Base-by-base conservation (phyloP, 2,797 vertebrate species). In the Eleutherodactylus coqui region DNA sequence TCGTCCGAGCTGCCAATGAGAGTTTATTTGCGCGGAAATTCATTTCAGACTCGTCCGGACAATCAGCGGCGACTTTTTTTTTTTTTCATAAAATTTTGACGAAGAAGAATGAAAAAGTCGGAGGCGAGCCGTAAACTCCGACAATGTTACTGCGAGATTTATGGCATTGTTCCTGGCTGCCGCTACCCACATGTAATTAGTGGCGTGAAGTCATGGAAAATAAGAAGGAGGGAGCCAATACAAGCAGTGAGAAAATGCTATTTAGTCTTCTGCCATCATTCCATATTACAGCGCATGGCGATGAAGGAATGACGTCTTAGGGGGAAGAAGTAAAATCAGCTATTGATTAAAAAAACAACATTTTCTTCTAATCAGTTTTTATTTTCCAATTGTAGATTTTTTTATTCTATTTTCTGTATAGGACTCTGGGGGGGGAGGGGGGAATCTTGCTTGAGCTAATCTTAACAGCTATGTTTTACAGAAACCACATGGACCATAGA, bases 141-240 rank as follows among this genome's bases (percentile, higher is more conserved):
- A 34, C 38, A 32, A 80, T 43, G 69, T 64, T 75, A 62, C 86
- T 27, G 86, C 9, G 34, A 84, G 86, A 85, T 87, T 87, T 80
- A 87, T 85, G 58, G 82, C 70, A 81, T 84, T 80, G 47, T 81
- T 87, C 58, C 86, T 85, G 77, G 82, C 82, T 81, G 77, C 70
- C 55, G 53, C 49, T 81, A 76, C 58, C 51, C 58, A 81, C 45
- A 45, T 79, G 82, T 73, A 87, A 79, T 87, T 84, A 79, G 76
- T 49, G 75, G 55, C 69, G 60, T 87, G 82, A 87, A 84, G 76
- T 87, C 82, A 87, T 84, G 86, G 86, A 87, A 87, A 87, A 83
- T 84, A 36, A 24, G 10, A 16, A 11, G 64, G 83, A 27, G 14
- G 34, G 53, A 84, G 82, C 86, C 86, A 80, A 84, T 72, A 58